Percentiles rank a stretch among this genome's conserved stretches.
phyloP scores from a whole-genome alignment of 35 echinoderm and acorn worm species.

The Heliocidaris erythrogramma region DNA sequence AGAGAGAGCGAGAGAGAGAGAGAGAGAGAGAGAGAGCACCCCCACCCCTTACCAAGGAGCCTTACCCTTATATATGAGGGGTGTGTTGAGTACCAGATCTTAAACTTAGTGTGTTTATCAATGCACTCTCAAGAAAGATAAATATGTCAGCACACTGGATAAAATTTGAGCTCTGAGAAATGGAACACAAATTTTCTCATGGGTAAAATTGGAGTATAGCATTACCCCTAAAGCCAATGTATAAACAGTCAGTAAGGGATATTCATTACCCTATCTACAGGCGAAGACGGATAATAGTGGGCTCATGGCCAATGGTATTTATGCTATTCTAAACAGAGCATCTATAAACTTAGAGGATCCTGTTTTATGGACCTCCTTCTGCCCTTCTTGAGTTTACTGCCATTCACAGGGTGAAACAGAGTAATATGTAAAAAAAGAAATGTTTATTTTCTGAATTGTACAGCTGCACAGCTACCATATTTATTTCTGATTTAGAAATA shows the following conservation, averaged over 20 bases:
- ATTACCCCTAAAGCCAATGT: background rate
- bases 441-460: background rate
- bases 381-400: background rate
- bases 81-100: background rate
- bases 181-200: background rate
- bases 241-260: background rate
- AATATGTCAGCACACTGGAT: background rate
- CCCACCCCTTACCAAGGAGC: no score
- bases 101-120: background rate
- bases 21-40: no score
- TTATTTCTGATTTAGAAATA: no score
- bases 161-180: background rate
- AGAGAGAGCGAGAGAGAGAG: no score
- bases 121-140: background rate
- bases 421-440: background rate
- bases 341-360: background rate
- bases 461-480: no score
- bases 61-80: background rate
- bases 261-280: background rate
- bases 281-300: background rate
- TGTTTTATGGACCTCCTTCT: background rate
- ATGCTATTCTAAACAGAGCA: slow-evolving; percentile 1
- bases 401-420: background rate
- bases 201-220: background rate
- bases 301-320: slow-evolving; percentile 16